A percentile compares a stretch with the other conserved stretches of the same genome.
phyloP scores from a whole-genome alignment of 2,888 invertebrate genomes.

The Rotaria socialis region DNA sequence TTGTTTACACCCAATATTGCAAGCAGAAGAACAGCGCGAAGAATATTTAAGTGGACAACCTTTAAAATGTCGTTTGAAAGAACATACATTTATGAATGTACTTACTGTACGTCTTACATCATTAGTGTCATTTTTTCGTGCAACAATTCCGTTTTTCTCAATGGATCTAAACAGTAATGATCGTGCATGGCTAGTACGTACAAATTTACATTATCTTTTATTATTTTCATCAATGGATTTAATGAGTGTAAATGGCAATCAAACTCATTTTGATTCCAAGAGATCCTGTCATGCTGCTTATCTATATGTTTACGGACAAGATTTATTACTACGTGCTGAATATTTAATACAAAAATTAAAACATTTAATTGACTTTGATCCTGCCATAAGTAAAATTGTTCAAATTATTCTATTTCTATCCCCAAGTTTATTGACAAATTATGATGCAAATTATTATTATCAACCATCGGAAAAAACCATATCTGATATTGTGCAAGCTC shows the following conservation, averaged over 20 bases:
- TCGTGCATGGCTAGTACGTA: neutral
- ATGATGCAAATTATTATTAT: neutral
- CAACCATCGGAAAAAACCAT: conserved; percentile 4
- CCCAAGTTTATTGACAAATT: neutral
- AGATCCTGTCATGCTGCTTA: neutral
- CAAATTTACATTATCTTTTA: neutral
- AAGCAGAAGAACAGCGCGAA: conserved; percentile 1
- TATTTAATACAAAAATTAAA: neutral
- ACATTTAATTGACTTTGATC: neutral
- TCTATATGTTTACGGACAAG: neutral
- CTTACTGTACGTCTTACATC: conserved; percentile 1
- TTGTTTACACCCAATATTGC: neutral
- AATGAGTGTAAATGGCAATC: neutral
- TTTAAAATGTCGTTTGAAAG: neutral
- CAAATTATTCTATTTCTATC: neutral
- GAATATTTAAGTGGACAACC: conserved; percentile 1
- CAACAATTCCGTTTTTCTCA: neutral
- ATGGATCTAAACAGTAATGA: neutral
- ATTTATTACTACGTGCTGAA: neutral
- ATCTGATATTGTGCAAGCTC: neutral
- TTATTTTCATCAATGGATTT: neutral
- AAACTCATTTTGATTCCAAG: neutral
- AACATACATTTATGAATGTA: neutral
- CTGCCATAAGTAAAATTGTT: neutral
- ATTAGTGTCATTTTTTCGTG: neutral